Evolutionary conservation across 2,797 vertebrate species (phyloP), one percentile per base, ranked within the genome.

Genomic region (Arrhamphus sclerolepis): DNA sequence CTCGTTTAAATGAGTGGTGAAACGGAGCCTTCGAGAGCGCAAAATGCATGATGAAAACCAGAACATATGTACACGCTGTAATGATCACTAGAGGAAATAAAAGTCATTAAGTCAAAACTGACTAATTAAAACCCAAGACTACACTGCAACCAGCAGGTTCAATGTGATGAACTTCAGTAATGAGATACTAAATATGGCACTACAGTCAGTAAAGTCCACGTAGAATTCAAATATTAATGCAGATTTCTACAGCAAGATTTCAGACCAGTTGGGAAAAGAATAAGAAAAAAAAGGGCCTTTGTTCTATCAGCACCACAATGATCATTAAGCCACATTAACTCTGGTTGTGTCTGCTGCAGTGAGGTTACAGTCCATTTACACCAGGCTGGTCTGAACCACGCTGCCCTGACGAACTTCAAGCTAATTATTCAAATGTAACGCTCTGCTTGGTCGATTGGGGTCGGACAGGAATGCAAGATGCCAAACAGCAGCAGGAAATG

Each of bases 361-460:
- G 34, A 60, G 60, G 67, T 72, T 81, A 72, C 77, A 77, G 58
- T 71, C 68, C 70, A 81, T 85, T 81, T 75, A 67, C 24, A 17
- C 4, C 1, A 7, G 47, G 48, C 66, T 57, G n/a, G 50, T 68
- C 62, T 71, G 62, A 56, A 56, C 59, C 64, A 40, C 68, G 58
- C 69, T 62, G 66, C 69, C 61, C 67, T 60, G 71, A 70, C 65
- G 55, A 66, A 77, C 69, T 56, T 66, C 49, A 4, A 72, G 53
- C 47, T 78, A 80, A 82, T 62, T 78, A 75, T 65, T 73, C 61
- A 59, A 62, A 86, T 78, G 65, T 68, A 68, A 75, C 28, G 83
- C 81, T 85, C 79, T 74, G 72, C 56, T 80, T 79, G 60, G 74
- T 77, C 18, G 34, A 70, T 59, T 29, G 26, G 52, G 59, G 64